Evolutionary conservation across 2,113 vertebrate genomes (phyloP).

Genomic region (Thunnus thynnus): DNA sequence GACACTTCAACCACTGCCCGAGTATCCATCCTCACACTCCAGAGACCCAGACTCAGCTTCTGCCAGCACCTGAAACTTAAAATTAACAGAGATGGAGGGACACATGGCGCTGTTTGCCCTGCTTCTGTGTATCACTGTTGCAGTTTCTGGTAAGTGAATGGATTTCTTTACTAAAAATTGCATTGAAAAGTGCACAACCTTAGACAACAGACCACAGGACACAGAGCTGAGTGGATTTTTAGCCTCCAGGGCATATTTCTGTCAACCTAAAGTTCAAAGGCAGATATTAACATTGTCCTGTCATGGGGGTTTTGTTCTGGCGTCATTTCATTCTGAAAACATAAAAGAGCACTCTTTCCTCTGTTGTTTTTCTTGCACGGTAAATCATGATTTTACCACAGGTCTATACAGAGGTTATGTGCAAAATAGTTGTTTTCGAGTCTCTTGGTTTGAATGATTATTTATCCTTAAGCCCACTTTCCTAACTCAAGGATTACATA

Average conservation of each 20-base stretch:
- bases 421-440: slow-evolving; percentile 9
- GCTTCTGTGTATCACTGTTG: slow-evolving; percentile 65
- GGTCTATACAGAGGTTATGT: slow-evolving; percentile 11
- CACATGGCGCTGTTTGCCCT: slow-evolving; percentile 42
- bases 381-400: slow-evolving; percentile 18
- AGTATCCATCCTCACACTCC: slow-evolving; percentile 42
- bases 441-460: slow-evolving; percentile 5
- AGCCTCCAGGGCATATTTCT: slow-evolving; percentile 21
- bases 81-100: slow-evolving; percentile 74
- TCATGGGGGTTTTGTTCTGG: neutral
- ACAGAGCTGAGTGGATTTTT: slow-evolving; percentile 2
- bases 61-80: slow-evolving; percentile 18
- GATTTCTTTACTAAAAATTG: neutral
- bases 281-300: slow-evolving; percentile 21
- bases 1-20: slow-evolving; percentile 37
- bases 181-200: neutral
- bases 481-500: slow-evolving; percentile 6
- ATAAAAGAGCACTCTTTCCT: slow-evolving; percentile 15
- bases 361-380: neutral
- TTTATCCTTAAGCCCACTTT: slow-evolving; percentile 8
- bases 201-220: neutral
- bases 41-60: slow-evolving; percentile 43
- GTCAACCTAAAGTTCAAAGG: slow-evolving; percentile 38
- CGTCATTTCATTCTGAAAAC: slow-evolving; percentile 13
- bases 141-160: slow-evolving; percentile 76